Conservation (phyloP, 2,797 vertebrate species). For the Mico argentatus region DNA sequence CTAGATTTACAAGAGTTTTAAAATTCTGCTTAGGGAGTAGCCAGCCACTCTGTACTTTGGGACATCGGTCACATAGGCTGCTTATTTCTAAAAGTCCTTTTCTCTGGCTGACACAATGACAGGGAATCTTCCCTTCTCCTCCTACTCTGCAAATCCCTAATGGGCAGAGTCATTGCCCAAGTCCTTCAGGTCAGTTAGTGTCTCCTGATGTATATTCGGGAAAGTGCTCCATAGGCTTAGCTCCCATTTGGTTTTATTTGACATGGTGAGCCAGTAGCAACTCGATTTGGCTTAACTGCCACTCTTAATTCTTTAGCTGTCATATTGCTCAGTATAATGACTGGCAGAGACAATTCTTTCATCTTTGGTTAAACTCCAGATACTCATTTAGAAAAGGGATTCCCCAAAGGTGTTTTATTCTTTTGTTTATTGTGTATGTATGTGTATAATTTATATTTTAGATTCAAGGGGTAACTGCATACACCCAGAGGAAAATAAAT, state of each 20-base stretch:
- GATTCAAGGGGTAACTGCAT: no score
- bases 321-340: background rate
- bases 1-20: background rate
- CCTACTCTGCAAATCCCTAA: background rate
- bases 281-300: background rate
- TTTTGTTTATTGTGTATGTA: no score
- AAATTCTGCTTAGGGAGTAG: background rate
- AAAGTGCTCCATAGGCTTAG: background rate
- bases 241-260: background rate
- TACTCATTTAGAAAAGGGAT: background rate
- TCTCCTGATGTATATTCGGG: background rate
- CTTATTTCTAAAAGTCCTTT: background rate
- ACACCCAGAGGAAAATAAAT: no score
- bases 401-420: background rate
- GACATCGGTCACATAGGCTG: background rate
- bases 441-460: no score
- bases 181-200: no score
- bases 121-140: background rate
- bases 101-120: background rate
- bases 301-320: background rate
- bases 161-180: background rate
- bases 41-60: background rate
- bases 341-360: background rate
- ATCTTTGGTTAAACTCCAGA: background rate
- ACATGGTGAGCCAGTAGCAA: background rate